A percentile compares a stretch with the other conserved stretches of the same genome.
Evolutionary conservation across 2,888 invertebrate genomes (phyloP).

Genomic region (Ryuthela nishihirai): DNA sequence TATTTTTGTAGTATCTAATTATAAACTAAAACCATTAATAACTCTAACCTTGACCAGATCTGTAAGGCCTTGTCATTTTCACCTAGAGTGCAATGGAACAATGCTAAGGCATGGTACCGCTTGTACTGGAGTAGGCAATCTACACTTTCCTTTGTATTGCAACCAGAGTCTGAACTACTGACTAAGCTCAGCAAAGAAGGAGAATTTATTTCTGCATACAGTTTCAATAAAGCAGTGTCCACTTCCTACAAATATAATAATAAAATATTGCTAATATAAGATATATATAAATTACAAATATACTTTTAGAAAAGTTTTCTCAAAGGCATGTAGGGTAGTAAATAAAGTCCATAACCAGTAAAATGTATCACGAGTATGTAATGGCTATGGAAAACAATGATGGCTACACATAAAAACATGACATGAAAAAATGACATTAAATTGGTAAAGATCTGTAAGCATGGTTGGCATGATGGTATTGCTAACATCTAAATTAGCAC

Average conservation of each 20-base stretch:
- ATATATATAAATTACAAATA: background rate
- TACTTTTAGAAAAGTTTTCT: background rate
- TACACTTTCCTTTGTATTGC: conserved; percentile 52
- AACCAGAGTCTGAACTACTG: conserved; percentile 43
- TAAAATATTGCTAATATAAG: conserved; percentile 8
- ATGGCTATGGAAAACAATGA: no score
- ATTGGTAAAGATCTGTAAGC: no score
- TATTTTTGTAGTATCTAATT: no score
- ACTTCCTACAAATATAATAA: conserved; percentile 50
- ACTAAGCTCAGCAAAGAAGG: conserved; percentile 48
- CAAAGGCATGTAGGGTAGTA: conserved; percentile 3
- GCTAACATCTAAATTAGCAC: no score
- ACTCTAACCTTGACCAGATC: conserved; percentile 52
- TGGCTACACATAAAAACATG: no score
- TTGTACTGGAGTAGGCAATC: conserved; percentile 50
- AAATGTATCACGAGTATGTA: no score
- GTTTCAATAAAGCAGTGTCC: conserved; percentile 53
- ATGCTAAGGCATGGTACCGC: conserved; percentile 52
- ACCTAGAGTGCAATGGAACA: conserved; percentile 50
- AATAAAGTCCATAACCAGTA: no score
- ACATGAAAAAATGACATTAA: no score
- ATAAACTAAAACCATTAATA: conserved; percentile 25
- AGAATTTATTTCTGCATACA: conserved; percentile 51
- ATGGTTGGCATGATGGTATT: no score
- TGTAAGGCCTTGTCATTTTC: conserved; percentile 52